Base-by-base conservation (phyloP, 2,797 vertebrate genomes). In the Petrocephalus sullivani region DNA sequence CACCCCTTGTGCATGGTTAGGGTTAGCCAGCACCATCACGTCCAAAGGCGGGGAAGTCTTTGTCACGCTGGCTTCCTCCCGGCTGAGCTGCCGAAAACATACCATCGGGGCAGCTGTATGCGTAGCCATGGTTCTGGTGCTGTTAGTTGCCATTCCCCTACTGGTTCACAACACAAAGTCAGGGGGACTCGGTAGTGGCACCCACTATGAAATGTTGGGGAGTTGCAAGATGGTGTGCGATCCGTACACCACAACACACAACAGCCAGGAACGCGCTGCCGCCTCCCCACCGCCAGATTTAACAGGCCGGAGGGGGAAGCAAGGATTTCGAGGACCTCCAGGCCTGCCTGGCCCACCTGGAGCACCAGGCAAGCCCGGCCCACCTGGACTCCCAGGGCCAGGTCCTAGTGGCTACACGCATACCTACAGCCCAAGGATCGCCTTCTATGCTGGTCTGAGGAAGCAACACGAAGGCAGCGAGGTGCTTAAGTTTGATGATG, bases 101-200 rank as follows among this genome's bases (percentile, higher is more conserved):
- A 97, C 98, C 91, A 97, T 98, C 2, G 98, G 97, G 88, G 97
- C 96, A 64, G 98, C 97, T 91, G 95, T 99, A 28, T 98, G 98
- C 88, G 98, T 99, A 95, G 98, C 97, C 93, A 99, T 99, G 98
- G 97, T 99, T 90, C 95, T 99, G 91, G 94, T 99, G 90, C 95
- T 99, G 85, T 96, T 99, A 88, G 96, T 99, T 92, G 97, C 98
- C 93, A 99, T 99, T 92, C 98, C 98, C 87, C 94, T 99, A 94
- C 96, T 99, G 95, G 98, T 99, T 88, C 98, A 98, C 94, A 97
- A 96, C 93, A 98, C 97, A 87, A 97, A 97, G 91, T 95, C 94
- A 92, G 95, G 93, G 90, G 97, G 96, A 56, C 96, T 96, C 3
- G 94, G 95, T 89, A 94, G 92, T 89, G 96, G 96, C 37, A 96